Percentiles rank a stretch among this genome's conserved stretches.
Conservation (phyloP, 2,797 vertebrate species). For the Pterois miles region DNA sequence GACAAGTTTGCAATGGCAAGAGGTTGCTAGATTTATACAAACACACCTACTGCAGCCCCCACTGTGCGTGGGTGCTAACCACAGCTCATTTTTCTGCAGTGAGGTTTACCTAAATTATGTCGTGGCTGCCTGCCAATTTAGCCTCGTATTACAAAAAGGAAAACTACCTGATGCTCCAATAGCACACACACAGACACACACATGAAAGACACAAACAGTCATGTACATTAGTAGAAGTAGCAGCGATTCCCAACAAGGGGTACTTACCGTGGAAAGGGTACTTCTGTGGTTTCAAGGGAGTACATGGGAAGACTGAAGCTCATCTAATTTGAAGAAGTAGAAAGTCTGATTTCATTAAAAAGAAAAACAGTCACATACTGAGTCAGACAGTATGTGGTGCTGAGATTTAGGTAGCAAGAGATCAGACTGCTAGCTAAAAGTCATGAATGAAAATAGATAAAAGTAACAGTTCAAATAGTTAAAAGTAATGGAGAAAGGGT, state of each 20-base stretch:
- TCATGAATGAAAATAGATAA: too few relatives aligned
- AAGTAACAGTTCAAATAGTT: too few relatives aligned
- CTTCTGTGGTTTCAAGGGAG: neutral
- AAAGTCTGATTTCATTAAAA: neutral
- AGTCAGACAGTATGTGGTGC: neutral
- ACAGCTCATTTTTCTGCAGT: conserved; percentile 16
- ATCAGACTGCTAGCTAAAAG: neutral
- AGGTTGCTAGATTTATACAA: neutral
- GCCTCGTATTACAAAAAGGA: neutral
- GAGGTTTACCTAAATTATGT: neutral
- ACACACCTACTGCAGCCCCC: neutral
- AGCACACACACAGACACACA: neutral
- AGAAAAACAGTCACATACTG: neutral
- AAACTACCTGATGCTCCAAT: conserved; percentile 16
- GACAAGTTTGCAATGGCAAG: neutral
- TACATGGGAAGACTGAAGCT: neutral
- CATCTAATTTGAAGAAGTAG: neutral
- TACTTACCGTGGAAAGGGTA: neutral
- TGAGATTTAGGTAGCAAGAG: neutral
- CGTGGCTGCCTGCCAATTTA: conserved; percentile 7
- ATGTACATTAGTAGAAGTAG: neutral
- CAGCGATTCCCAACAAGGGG: neutral
- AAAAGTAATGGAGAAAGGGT: too few relatives aligned
- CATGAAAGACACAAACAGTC: neutral
- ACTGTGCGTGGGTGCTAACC: neutral